Evolutionary conservation across 2,113 vertebrate species (phyloP).

Genomic region (Hypocryptadius cinnamomeus): DNA sequence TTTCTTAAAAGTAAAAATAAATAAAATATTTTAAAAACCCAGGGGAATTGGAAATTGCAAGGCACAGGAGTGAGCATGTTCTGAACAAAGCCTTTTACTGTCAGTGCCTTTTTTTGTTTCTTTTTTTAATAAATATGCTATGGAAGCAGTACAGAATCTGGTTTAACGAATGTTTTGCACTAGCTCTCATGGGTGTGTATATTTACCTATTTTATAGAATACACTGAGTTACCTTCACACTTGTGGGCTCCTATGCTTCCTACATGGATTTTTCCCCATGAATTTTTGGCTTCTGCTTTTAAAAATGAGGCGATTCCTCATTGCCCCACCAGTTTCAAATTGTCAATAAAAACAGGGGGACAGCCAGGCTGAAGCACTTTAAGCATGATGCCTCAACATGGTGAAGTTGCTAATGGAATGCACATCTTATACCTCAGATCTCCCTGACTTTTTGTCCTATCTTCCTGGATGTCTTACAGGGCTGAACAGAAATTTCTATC

Average conservation of each 20-base stretch:
- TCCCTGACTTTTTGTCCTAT: not conserved
- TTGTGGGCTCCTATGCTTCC: not conserved
- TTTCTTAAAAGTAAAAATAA: not conserved
- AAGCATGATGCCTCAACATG: accelerated
- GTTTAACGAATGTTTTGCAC: not conserved
- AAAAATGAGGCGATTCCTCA: not conserved
- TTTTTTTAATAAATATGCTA: not conserved
- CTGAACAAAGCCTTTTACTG: not conserved
- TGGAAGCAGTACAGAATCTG: not conserved
- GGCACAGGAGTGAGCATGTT: not conserved
- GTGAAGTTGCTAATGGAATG: not conserved
- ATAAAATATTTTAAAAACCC: not conserved
- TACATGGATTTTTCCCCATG: not conserved
- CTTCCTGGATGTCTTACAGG: not conserved
- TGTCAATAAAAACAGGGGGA: not conserved
- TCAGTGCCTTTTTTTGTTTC: not conserved
- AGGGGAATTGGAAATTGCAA: not conserved
- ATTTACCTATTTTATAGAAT: not conserved
- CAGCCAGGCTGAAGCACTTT: not conserved
- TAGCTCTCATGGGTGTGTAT: not conserved
- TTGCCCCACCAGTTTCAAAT: not conserved
- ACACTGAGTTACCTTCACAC: not conserved
- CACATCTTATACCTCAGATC: not conserved
- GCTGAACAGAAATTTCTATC: not conserved
- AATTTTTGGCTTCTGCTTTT: not conserved